These are phyloP conservation scores for Hydrozoanthus tunicans DNA, from an alignment of 64 coral and sea anemone genomes.

Conservation along the genomic window DNA sequence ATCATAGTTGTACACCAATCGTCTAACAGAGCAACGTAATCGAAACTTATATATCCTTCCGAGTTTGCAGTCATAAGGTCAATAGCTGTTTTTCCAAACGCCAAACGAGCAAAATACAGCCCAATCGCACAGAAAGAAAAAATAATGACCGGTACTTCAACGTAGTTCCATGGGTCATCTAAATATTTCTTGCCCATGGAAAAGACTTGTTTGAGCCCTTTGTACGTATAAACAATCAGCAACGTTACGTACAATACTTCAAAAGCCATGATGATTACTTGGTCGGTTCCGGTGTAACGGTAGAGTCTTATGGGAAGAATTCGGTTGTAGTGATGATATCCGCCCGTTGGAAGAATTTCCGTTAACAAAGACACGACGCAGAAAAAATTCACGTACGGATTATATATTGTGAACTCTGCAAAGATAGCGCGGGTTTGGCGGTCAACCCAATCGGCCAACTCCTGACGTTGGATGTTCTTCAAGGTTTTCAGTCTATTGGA, in stretches of 20 bases:
- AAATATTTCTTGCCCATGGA: conserved; percentile 66
- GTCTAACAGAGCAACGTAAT: conserved; percentile 72
- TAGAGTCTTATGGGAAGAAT: conserved; percentile 63
- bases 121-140: conserved; percentile 71
- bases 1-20: conserved; percentile 52
- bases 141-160: conserved; percentile 61
- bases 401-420: conserved; percentile 84
- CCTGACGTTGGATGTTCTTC: conserved; percentile 53
- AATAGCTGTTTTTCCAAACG: conserved; percentile 59
- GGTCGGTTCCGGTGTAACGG: conserved; percentile 68
- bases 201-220: conserved; percentile 66
- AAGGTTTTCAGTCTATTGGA: conserved; percentile 24
- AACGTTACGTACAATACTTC: conserved; percentile 73
- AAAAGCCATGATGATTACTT: conserved; percentile 64
- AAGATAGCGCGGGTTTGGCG: conserved; percentile 74
- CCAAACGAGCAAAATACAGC: conserved; percentile 70
- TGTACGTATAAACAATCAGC: conserved; percentile 51
- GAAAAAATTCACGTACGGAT: conserved; percentile 81
- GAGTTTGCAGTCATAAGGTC: conserved; percentile 48
- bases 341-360: conserved; percentile 76
- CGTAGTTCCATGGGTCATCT: conserved; percentile 76
- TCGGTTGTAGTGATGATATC: conserved; percentile 66
- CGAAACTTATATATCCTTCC: conserved; percentile 64
- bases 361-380: conserved; percentile 67
- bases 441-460: conserved; percentile 68